These are phyloP conservation scores for Dysmachus trigonus DNA, from an alignment of 2,888 invertebrate genomes.

Conservation along the genomic window DNA sequence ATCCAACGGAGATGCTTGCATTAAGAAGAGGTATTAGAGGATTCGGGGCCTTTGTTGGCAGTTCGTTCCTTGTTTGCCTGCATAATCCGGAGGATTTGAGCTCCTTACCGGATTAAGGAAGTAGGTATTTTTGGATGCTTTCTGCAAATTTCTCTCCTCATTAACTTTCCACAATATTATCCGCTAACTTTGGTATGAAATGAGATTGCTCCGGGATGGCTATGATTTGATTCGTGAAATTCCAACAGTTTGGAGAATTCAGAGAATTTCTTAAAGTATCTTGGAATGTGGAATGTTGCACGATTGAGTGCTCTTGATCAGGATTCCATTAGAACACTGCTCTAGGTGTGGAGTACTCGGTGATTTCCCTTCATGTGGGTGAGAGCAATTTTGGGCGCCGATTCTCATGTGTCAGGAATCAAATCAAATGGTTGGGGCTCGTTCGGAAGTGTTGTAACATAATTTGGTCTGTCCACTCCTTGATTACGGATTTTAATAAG, in stretches of 20 bases:
- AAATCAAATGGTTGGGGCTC: neutral
- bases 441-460: neutral
- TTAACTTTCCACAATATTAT: neutral
- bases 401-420: neutral
- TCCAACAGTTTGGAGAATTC: neutral
- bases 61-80: neutral
- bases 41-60: neutral
- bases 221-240: neutral
- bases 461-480: neutral
- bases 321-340: neutral
- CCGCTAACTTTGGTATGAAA: neutral
- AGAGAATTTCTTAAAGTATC: neutral
- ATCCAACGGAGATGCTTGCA: neutral
- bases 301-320: neutral
- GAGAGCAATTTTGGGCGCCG: neutral
- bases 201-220: neutral
- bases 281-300: neutral
- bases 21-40: neutral
- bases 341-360: neutral
- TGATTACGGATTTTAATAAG: neutral
- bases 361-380: neutral
- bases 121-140: neutral
- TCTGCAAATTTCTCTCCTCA: neutral
- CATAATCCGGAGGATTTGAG: neutral
- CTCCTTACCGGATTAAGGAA: neutral